Base-by-base conservation (phyloP, 2,888 invertebrate species). In the Noctua janthina region DNA sequence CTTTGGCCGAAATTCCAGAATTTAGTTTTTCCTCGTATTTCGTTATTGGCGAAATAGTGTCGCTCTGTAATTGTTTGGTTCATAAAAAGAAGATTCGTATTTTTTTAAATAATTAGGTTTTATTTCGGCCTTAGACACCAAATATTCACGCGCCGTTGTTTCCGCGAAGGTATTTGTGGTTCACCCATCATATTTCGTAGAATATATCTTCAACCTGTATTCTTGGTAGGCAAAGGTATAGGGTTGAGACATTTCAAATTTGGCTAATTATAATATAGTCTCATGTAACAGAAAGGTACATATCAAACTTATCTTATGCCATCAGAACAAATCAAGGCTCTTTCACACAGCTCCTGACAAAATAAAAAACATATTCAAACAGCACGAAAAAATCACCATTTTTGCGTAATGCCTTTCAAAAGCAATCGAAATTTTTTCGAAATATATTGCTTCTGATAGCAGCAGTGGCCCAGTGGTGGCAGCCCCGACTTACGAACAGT, bases 11-110 rank as follows among this genome's bases (percentile, higher is more conserved):
- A 68, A 62, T 84, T 84, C 17, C 1, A 13, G 54, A 64, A 71
- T 75, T n/a, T 29, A 2, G 15, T 78, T 70, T 83, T 64, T 49
- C 49, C 4, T 83, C 15, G 23, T 56, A 46, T 68, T 46, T 82
- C 2, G n/a, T 43, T 81, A 23, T n/a, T 66, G 39, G 15, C 39
- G 13, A n/a, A 59, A 82, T 80, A 15, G n/a, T 62, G 29, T 70
- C 6, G 3, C 8, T 0, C 0, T 77, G 29, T 29, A 68, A n/a
- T 20, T 49, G 17, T 71, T 51, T n/a, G 11, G 8, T 54, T 35
- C 17, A 54, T 64, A 54, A 73, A 66, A 64, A 62, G 2, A 17
- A 46, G 17, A 7, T 20, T 72, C 15, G 20, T 23, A 20, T 39
- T 54, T 46, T 20, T 13, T 20, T 54, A 80, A 73, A 66, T 66